Evolutionary conservation across 2,797 vertebrate species (phyloP), one percentile per base, ranked within the genome.

Genomic region (Brachymystax lenok): DNA sequence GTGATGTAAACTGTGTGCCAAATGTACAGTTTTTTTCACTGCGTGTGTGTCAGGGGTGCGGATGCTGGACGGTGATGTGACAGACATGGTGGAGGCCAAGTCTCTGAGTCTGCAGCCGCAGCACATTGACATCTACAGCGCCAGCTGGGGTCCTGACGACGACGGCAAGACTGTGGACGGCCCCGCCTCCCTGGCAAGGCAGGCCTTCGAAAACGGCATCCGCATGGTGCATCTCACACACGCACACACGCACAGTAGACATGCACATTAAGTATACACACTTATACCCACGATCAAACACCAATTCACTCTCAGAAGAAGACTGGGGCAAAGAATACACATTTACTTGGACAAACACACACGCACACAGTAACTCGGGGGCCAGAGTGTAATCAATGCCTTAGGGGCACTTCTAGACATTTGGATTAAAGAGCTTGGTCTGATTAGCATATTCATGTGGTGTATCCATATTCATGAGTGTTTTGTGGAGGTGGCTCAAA

Each of bases 51-150:
- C 89, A 99, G 98, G 98, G 74, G 98, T 99, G 51, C 94, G 98
- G 7, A 99, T 99, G 98, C 92, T 99, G 91, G 98, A 99, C 0
- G 98, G 98, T 76, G 98, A 99, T 21, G 98, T 99, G 75, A 99
- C 98, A 0, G 98, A 99, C 86, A 99, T 99, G 98, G 98, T 99
- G 46, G 98, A 99, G 89, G 98, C 98, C 1, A 98, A 97, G 83
- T 99, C 98, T 8, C 92, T 99, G 35, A 98, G 97, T 83, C 95
- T 99, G 24, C 96, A 98, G 69, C 98, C 97, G 0, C 97, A 99
- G 81, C 97, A 99, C 79, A 98, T 99, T 14, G 97, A 99, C 87
- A 97, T 99, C 87, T 99, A 99, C 92, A 99, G 97, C 5, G 98
- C 98, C 81, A 98, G 97, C 91, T 99, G 98, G 98, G 98, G 98